Evolutionary conservation across 2,888 invertebrate genomes (phyloP), one percentile per base, ranked within the genome.

Genomic region (Dryococelus australis): DNA sequence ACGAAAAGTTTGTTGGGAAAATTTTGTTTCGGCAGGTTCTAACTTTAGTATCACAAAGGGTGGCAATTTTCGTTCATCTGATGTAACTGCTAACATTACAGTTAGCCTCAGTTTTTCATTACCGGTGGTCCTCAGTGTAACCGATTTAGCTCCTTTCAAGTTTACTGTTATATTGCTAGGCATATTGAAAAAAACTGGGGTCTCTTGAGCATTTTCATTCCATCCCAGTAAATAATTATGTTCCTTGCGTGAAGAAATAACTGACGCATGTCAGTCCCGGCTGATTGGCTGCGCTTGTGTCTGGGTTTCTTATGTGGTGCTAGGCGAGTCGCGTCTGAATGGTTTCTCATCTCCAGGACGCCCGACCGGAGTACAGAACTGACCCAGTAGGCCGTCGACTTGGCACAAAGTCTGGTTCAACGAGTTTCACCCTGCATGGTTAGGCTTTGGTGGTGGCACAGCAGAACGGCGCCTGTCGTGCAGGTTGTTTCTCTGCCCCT

Each of bases 1-100:
- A 88, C 85, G 47, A 88, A 47, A 26, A 89, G 79, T 35, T 85
- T 86, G 16, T 86, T 51, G 47, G 87, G 89, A 24, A 88, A 83
- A 12, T n/a, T 86, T 87, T 88, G 87, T 87, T 89, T 89, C 20
- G 88, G 88, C 79, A 88, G n/a, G 20, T 65, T 89, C 86, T 89
- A 88, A 28, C 87, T 85, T 78, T 43, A 84, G n/a, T 27, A 86
- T 85, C 5, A 87, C n/a, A 28, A 43, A 87, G 13, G 87, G 87
- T 26, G 86, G 85, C 53, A 86, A 78, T 79, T 88, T 85, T 47
- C 86, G 1, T n/a, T 86, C 86, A 80, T 88, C 86, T 20, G 86
- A 80, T 6, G 27, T 86, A 24, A 79, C 43, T 6, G 20, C 43
- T 78, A 87, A 51, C 85, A 86, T 88, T 43, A 85, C 85, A 20